Conservation (phyloP, 2,888 invertebrate species). For the Melieria omissa region DNA sequence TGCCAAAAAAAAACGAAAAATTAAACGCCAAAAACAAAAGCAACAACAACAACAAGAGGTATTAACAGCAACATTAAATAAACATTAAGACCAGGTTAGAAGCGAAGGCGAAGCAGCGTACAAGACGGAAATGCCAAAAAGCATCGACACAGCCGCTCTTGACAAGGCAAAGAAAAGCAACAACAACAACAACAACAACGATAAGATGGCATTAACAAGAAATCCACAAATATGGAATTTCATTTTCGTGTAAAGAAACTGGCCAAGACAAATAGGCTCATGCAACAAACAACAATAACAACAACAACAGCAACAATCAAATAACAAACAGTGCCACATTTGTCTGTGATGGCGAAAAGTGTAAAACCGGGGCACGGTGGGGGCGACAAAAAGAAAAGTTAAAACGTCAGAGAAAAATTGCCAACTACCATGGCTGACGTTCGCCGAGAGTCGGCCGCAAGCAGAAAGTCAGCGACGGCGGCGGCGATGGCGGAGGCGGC, state of each 20-base stretch:
- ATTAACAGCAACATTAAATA: no score
- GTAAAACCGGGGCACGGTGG: background rate
- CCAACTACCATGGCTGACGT: background rate
- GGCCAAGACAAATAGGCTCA: background rate
- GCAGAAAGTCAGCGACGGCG: background rate
- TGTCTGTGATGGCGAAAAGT: background rate
- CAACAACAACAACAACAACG: slow-evolving; percentile 35
- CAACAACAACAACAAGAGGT: no score
- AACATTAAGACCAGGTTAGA: no score
- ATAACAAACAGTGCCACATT: background rate
- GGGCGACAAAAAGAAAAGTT: background rate
- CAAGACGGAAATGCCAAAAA: no score
- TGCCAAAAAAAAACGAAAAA: no score
- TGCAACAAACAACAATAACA: background rate
- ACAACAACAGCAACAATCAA: background rate
- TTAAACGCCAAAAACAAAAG: no score
- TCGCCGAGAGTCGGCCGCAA: background rate
- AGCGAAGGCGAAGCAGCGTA: no score
- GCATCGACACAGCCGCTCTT: no score
- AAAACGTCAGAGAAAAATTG: background rate
- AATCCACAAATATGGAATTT: slow-evolving; percentile 1
- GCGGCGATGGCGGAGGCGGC: no score
- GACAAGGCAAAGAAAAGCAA: slow-evolving; percentile 29
- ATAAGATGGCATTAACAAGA: slow-evolving; percentile 10
- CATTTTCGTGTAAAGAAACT: background rate